Conservation (phyloP, 2,797 vertebrate genomes). For the Anolis apletophallus region DNA sequence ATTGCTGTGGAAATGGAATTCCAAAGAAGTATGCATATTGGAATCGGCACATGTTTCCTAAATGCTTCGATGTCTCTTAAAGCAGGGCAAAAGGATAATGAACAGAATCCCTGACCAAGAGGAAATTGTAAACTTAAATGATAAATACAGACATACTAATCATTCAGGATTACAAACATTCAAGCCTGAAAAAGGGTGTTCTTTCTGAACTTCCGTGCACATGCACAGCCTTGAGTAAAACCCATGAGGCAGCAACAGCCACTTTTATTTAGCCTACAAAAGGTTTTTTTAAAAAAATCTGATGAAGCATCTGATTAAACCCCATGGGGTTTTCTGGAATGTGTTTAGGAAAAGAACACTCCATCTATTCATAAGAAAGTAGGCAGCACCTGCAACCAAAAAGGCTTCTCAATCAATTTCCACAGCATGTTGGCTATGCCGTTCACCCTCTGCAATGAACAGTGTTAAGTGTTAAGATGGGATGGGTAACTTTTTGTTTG, state of each 20-base stretch:
- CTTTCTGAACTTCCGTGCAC: background rate
- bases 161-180: background rate
- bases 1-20: constrained; percentile 17
- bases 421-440: background rate
- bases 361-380: background rate
- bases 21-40: background rate
- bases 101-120: background rate
- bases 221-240: background rate
- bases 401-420: background rate
- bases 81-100: background rate
- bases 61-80: background rate
- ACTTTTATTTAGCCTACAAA: background rate
- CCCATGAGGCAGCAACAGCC: background rate
- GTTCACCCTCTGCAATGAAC: background rate
- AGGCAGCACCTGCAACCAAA: background rate
- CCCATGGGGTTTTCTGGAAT: background rate
- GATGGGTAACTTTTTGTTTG: too few relatives aligned
- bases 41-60: background rate
- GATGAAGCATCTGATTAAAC: background rate
- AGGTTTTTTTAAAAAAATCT: background rate
- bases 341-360: background rate
- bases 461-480: too few relatives aligned
- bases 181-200: background rate
- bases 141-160: background rate
- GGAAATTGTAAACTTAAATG: background rate